These are phyloP conservation scores for Chunga burmeisteri DNA, from an alignment of 2,113 vertebrate genomes.

Conservation along the genomic window DNA sequence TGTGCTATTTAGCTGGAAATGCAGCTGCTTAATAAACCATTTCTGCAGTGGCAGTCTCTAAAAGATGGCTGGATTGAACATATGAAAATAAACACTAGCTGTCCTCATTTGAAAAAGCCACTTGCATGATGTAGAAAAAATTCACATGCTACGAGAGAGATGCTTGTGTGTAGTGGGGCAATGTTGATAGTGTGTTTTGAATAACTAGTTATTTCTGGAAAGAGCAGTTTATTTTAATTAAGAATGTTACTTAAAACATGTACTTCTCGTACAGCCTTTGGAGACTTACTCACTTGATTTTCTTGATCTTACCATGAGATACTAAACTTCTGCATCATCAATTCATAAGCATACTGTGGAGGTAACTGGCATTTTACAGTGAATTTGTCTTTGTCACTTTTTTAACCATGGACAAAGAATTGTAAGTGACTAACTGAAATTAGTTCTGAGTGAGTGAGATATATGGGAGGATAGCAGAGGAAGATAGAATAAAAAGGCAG, in stretches of 20 bases:
- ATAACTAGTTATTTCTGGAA: neutral
- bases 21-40: neutral
- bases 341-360: neutral
- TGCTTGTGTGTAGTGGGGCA: neutral
- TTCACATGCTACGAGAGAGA: accelerated
- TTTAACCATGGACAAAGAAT: no score
- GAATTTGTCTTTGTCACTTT: neutral
- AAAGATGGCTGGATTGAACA: neutral
- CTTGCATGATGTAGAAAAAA: accelerated
- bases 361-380: neutral
- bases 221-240: neutral
- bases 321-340: neutral
- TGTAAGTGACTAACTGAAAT: neutral
- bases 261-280: neutral
- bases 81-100: neutral
- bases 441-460: neutral
- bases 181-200: neutral
- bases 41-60: neutral
- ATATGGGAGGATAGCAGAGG: neutral
- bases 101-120: neutral
- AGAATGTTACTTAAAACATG: neutral
- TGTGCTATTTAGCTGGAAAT: neutral
- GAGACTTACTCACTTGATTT: neutral
- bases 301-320: neutral
- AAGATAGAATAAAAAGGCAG: neutral